These are phyloP conservation scores for Scarus forsteni DNA, from an alignment of 2,797 vertebrate species.

Conservation along the genomic window DNA sequence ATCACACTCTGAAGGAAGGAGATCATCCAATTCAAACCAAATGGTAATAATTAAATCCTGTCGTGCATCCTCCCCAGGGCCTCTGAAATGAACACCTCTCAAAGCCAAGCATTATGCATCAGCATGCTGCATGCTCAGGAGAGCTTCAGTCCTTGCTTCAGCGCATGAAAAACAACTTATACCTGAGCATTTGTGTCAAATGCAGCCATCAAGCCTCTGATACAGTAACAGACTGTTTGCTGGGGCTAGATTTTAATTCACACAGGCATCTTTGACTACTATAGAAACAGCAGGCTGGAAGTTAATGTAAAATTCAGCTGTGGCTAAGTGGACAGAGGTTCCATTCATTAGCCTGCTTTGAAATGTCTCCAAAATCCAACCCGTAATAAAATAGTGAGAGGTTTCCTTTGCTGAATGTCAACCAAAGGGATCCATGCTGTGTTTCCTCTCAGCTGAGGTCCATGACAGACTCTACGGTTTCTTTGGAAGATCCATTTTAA, in stretches of 20 bases:
- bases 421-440: not conserved
- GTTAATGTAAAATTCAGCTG: conserved; percentile 69
- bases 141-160: conserved; percentile 38
- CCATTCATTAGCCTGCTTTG: conserved; percentile 72
- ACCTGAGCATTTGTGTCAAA: conserved; percentile 44
- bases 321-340: conserved; percentile 70
- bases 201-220: conserved; percentile 52
- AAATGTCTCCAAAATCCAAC: conserved; percentile 55
- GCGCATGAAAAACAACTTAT: conserved; percentile 56
- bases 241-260: conserved; percentile 47
- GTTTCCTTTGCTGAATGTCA: conserved; percentile 34
- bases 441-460: conserved; percentile 13
- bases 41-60: conserved; percentile 71
- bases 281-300: conserved; percentile 49
- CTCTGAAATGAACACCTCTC: conserved; percentile 18
- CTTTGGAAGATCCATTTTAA: conserved; percentile 25
- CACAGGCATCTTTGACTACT: conserved; percentile 37
- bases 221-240: conserved; percentile 60
- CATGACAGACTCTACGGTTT: conserved; percentile 2
- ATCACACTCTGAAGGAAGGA: conserved; percentile 65
- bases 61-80: conserved; percentile 35
- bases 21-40: conserved; percentile 60
- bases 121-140: conserved; percentile 51
- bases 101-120: conserved; percentile 18
- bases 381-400: conserved; percentile 51